Base-by-base conservation (phyloP, 2,888 invertebrate genomes). In the Crioceris asparagi region DNA sequence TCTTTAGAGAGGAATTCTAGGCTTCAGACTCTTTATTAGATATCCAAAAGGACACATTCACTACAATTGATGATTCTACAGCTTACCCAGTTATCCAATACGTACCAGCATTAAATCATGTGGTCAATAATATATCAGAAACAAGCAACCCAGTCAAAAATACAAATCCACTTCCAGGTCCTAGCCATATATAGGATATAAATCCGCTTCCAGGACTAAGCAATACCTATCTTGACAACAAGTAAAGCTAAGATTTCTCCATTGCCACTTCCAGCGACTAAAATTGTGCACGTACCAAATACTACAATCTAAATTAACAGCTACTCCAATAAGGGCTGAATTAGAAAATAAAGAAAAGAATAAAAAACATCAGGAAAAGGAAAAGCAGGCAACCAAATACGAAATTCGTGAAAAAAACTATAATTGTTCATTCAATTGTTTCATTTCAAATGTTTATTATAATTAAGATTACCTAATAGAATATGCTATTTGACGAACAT, bases 1-100 rank as follows among this genome's bases (percentile, higher is more conserved):
- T 14, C 26, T 34, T 34, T 34, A 17, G 34, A 14, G 26, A 34
- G 18, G 35, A 30, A 5, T 30, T 30, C 15, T 16, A 15, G 12
- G 30, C 30, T 11, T 30, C 30, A 12, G 30, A 3, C 14, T 30
- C 12, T 30, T 16, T 30, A 16, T 30, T 30, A 16, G 30, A 10
- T 30, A 30, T 14, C 30, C 12, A 15, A 12, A 30, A 12, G 7
- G 30, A 12, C 8, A 11, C 15, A 15, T 14, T 30, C 7, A 30
- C 21, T 21, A 10, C 6, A 21, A 21, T 21, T 7, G 10, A 21
- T 21, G 6, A 6, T 21, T 21, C 21, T 21, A 21, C 21, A 21
- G 21, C 21, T 21, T n/a, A n/a, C n/a, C n/a, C n/a, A n/a, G n/a
- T n/a, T n/a, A n/a, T n/a, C n/a, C n/a, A n/a, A n/a, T n/a, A n/a